Evolutionary conservation across 2,797 vertebrate species (phyloP).

Genomic region (Microctenopoma lineatum): DNA sequence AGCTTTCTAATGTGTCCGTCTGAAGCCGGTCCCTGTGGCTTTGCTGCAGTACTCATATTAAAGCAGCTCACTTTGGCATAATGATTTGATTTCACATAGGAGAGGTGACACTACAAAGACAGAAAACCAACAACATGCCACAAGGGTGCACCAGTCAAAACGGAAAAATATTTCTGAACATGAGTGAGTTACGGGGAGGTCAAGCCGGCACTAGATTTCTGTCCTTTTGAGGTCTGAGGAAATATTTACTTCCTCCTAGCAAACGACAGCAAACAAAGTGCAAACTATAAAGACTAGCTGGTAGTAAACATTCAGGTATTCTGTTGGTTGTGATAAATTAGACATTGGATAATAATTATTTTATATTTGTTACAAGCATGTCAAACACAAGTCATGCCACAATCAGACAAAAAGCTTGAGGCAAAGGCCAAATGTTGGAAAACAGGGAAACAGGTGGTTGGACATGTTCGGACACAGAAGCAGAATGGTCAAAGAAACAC

Average conservation of each 20-base stretch:
- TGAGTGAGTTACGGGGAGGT: conserved; percentile 1
- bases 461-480: no score
- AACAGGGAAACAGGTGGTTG: no score
- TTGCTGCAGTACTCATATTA: conserved; percentile 37
- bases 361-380: no score
- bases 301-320: not conserved
- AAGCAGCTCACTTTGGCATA: conserved; percentile 31
- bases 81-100: not conserved
- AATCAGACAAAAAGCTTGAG: no score
- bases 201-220: conserved; percentile 4
- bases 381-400: no score
- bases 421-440: no score
- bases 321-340: not conserved
- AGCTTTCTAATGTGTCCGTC: conserved; percentile 24
- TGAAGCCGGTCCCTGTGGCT: conserved; percentile 17
- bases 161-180: not conserved
- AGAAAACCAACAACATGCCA: no score
- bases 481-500: no score
- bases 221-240: not conserved
- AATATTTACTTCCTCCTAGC: not conserved
- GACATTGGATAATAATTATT: no score
- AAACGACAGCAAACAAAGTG: not conserved
- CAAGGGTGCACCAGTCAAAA: no score
- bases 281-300: not conserved
- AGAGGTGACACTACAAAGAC: no score